Evolutionary conservation across 92 coral and sea anemone genomes (phyloP).

Genomic region (Zoanthus sansibaricus): DNA sequence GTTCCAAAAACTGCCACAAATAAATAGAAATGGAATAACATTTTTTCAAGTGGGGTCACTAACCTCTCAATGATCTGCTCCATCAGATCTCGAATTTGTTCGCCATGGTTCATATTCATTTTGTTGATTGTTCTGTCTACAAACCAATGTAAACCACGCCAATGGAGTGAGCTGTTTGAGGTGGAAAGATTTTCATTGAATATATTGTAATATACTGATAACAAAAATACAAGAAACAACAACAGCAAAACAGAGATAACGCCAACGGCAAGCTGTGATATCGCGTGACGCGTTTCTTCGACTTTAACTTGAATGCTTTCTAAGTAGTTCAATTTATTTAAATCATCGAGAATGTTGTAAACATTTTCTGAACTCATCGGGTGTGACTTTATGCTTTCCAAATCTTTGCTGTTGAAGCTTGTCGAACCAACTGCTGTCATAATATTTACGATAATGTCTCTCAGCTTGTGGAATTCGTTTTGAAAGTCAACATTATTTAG

Average conservation of each 20-base stretch:
- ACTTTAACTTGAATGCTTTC: conserved; percentile 11
- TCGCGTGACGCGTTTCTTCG: not conserved
- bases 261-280: not conserved
- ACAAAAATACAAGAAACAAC: not conserved
- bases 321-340: conserved; percentile 14
- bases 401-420: not conserved
- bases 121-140: conserved; percentile 15
- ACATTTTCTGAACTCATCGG: conserved; percentile 35
- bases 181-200: not conserved
- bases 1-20: not conserved
- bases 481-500: not conserved
- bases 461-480: conserved; percentile 10
- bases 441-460: not conserved
- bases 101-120: conserved; percentile 18
- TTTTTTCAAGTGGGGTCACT: conserved; percentile 6
- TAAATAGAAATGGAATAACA: not conserved
- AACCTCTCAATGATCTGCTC: not conserved
- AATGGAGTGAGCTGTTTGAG: conserved; percentile 4
- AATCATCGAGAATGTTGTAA: conserved; percentile 20
- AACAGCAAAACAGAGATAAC: not conserved
- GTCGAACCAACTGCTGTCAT: conserved; percentile 11
- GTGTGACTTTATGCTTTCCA: conserved; percentile 17
- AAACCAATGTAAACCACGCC: conserved; percentile 8
- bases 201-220: not conserved
- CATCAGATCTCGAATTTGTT: conserved; percentile 1